phyloP scores from a whole-genome alignment of 2,797 vertebrate species.

The Sternarchorhynchus goeldii region DNA sequence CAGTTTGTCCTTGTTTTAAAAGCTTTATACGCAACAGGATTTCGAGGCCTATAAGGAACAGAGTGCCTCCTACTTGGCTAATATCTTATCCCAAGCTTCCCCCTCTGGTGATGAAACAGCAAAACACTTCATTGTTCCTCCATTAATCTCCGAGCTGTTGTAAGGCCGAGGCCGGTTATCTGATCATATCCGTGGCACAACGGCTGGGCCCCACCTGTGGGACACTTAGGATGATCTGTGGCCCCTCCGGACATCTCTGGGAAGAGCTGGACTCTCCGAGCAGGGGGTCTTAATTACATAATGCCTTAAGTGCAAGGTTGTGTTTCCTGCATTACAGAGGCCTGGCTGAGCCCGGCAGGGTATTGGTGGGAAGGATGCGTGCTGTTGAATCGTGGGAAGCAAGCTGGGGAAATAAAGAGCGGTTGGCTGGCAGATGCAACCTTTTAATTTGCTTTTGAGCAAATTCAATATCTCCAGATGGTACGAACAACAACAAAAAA shows the following conservation, averaged over 20 bases:
- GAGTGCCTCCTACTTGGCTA: conserved; percentile 27
- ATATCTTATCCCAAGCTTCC: conserved; percentile 28
- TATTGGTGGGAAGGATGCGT: neutral
- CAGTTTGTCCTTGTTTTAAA: conserved; percentile 17
- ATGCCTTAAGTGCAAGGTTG: conserved; percentile 35
- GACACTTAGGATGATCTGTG: conserved; percentile 37
- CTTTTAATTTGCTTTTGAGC: too few relatives aligned
- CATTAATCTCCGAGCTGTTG: conserved; percentile 52
- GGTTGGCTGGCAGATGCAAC: too few relatives aligned
- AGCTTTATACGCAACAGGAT: conserved; percentile 28
- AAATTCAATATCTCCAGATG: too few relatives aligned
- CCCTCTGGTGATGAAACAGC: conserved; percentile 40
- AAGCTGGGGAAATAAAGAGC: too few relatives aligned
- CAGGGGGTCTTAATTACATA: conserved; percentile 41
- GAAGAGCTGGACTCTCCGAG: neutral
- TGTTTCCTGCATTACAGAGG: conserved; percentile 14
- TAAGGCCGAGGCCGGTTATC: conserved; percentile 28
- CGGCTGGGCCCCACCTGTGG: conserved; percentile 31
- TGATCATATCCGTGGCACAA: conserved; percentile 40
- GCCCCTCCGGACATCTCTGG: conserved; percentile 13
- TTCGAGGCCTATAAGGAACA: conserved; percentile 43
- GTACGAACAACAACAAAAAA: too few relatives aligned
- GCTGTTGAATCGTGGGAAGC: neutral
- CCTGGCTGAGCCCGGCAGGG: neutral
- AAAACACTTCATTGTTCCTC: conserved; percentile 37